These are phyloP conservation scores for Pyrgus malvae DNA, from an alignment of 2,888 invertebrate genomes.

Conservation along the genomic window DNA sequence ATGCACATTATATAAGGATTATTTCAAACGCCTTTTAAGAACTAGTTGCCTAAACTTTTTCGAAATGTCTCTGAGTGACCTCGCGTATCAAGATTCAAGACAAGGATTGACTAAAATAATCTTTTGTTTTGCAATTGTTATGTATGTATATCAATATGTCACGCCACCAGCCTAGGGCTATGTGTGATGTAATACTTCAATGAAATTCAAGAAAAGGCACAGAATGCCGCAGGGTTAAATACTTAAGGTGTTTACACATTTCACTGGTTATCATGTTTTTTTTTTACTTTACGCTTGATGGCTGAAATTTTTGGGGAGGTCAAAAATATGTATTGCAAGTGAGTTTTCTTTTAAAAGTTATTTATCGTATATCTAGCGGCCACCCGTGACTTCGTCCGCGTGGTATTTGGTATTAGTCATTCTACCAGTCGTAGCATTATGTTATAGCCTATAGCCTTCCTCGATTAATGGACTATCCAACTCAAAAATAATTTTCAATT, in stretches of 20 bases:
- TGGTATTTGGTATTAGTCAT: too few relatives aligned
- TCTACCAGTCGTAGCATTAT: too few relatives aligned
- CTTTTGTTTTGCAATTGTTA: slow-evolving; percentile 22
- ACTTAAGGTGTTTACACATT: not conserved
- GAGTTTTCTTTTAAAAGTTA: too few relatives aligned
- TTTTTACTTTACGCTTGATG: too few relatives aligned
- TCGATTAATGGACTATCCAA: too few relatives aligned
- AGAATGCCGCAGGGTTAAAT: slow-evolving; percentile 1
- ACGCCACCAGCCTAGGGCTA: slow-evolving; percentile 2
- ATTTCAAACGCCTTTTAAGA: not conserved
- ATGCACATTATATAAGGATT: not conserved
- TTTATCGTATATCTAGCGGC: too few relatives aligned
- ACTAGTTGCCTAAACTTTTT: slow-evolving; percentile 1
- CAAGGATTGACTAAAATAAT: slow-evolving; percentile 14
- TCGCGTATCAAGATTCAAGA: slow-evolving; percentile 8
- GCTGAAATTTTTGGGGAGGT: too few relatives aligned
- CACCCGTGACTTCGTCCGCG: too few relatives aligned
- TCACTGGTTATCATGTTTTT: too few relatives aligned
- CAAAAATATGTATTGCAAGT: too few relatives aligned
- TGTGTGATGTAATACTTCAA: slow-evolving; percentile 19
- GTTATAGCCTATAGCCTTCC: too few relatives aligned
- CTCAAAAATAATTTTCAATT: too few relatives aligned
- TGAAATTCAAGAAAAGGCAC: slow-evolving; percentile 19
- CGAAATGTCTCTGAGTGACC: slow-evolving; percentile 14
- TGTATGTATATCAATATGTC: slow-evolving; percentile 15